Percentiles rank a stretch among this genome's conserved stretches.
phyloP scores from a whole-genome alignment of 1,140 invertebrate species.

The Uloborus diversus region DNA sequence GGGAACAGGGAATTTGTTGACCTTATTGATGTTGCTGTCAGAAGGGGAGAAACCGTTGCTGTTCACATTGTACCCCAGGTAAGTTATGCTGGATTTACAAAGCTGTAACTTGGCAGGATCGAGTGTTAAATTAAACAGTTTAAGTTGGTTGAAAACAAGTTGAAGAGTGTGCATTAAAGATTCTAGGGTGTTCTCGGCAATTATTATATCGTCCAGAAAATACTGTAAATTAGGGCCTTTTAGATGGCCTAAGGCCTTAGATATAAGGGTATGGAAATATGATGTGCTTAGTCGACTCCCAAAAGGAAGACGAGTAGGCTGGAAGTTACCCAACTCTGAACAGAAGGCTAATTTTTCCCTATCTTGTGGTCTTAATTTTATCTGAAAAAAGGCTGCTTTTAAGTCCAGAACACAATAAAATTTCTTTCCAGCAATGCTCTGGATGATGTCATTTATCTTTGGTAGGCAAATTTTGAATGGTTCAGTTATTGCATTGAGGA shows the following conservation, averaged over 20 bases:
- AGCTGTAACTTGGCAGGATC: not conserved
- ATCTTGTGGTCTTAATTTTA: not conserved
- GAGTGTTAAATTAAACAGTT: not conserved
- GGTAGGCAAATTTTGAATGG: too few relatives aligned
- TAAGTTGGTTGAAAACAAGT: not conserved
- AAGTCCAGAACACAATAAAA: not conserved
- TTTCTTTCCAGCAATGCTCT: not conserved
- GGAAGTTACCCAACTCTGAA: not conserved
- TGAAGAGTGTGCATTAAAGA: not conserved
- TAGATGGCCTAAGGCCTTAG: not conserved
- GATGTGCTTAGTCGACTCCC: not conserved
- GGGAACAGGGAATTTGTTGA: not conserved
- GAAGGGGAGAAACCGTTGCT: not conserved
- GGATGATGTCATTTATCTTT: too few relatives aligned
- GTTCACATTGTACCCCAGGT: not conserved
- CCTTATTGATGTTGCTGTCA: not conserved
- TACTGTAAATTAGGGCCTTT: not conserved
- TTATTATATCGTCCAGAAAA: not conserved
- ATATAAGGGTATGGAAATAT: not conserved
- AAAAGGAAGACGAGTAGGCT: not conserved
- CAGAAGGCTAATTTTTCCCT: not conserved
- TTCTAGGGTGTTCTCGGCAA: not conserved
- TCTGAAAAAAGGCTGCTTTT: not conserved
- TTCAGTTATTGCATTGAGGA: too few relatives aligned
- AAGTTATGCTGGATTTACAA: not conserved